Percentiles rank a stretch among this genome's conserved stretches.
These are phyloP conservation scores for Drosophila elegans DNA, from an alignment of 1,140 invertebrate species.

Conservation along the genomic window DNA sequence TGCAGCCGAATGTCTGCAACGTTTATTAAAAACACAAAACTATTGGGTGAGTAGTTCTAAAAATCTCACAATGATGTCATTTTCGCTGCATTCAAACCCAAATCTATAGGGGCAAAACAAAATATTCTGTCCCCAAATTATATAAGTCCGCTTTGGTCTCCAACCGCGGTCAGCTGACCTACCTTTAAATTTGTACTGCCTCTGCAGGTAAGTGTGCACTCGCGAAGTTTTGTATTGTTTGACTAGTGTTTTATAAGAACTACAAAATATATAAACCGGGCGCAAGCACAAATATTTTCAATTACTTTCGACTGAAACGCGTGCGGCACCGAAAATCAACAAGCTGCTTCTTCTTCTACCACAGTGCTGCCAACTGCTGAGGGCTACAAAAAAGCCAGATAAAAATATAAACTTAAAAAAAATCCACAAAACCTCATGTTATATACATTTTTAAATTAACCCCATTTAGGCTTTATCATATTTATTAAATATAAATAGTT, in stretches of 20 bases:
- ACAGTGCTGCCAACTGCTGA: slow-evolving; percentile 1
- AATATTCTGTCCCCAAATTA: slow-evolving; percentile 52
- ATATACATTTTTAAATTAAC: not conserved
- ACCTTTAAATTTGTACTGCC: slow-evolving; percentile 39
- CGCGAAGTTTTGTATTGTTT: slow-evolving; percentile 26
- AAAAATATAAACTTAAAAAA: not conserved
- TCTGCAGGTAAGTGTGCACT: slow-evolving; percentile 18
- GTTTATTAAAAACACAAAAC: not conserved
- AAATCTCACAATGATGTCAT: slow-evolving; percentile 63
- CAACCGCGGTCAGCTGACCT: slow-evolving; percentile 11
- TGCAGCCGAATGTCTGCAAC: not conserved
- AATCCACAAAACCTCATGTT: not conserved
- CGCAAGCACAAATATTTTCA: slow-evolving; percentile 22
- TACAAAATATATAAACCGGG: slow-evolving; percentile 56
- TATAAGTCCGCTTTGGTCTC: slow-evolving; percentile 42
- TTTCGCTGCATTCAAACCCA: slow-evolving; percentile 38
- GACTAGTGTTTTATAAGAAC: slow-evolving; percentile 10
- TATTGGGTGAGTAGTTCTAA: not conserved
- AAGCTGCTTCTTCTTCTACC: slow-evolving; percentile 34
- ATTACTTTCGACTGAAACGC: slow-evolving; percentile 52
- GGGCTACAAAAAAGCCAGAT: not conserved
- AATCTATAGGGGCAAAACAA: slow-evolving; percentile 32
- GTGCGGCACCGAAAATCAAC: slow-evolving; percentile 62
- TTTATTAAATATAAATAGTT: not conserved
- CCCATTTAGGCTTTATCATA: not conserved